Conservation (phyloP, 2,797 vertebrate species). For the Pogonophryne albipinna region DNA sequence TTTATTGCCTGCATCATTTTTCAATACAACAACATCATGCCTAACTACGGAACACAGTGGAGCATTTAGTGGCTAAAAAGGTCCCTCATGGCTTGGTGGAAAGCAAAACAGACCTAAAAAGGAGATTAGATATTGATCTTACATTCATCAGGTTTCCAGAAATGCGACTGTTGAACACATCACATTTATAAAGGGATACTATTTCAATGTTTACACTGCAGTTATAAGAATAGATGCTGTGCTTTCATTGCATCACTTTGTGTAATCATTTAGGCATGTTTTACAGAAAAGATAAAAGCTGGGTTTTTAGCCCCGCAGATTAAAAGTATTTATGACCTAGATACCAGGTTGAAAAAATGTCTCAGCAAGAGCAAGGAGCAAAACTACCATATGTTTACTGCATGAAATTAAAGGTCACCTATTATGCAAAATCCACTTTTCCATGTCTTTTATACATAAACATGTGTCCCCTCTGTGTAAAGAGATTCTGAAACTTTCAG, state of each 20-base stretch:
- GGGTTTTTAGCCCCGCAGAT: slow-evolving; percentile 30
- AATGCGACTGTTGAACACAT: not conserved
- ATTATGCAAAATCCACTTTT: too few relatives aligned
- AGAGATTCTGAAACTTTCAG: too few relatives aligned
- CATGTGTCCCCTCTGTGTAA: too few relatives aligned
- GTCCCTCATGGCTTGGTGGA: not conserved
- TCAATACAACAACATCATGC: not conserved
- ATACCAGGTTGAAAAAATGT: slow-evolving; percentile 1
- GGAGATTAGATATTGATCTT: not conserved
- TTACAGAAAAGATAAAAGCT: not conserved
- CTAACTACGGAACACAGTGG: not conserved
- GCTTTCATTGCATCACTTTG: slow-evolving; percentile 13
- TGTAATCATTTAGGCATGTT: not conserved
- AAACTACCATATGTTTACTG: slow-evolving; percentile 9
- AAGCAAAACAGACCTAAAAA: not conserved
- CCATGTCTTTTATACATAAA: too few relatives aligned
- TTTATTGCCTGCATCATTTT: not conserved
- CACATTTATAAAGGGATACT: not conserved
- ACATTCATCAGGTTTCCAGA: not conserved
- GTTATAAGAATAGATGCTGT: slow-evolving; percentile 13
- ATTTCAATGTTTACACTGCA: slow-evolving; percentile 9
- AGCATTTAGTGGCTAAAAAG: not conserved
- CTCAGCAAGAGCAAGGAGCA: not conserved
- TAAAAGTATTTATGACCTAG: slow-evolving; percentile 8
- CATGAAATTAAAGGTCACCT: not conserved